Evolutionary conservation across 1,140 invertebrate genomes (phyloP), one percentile per base, ranked within the genome.

Genomic region (Aphaenogaster floridana): DNA sequence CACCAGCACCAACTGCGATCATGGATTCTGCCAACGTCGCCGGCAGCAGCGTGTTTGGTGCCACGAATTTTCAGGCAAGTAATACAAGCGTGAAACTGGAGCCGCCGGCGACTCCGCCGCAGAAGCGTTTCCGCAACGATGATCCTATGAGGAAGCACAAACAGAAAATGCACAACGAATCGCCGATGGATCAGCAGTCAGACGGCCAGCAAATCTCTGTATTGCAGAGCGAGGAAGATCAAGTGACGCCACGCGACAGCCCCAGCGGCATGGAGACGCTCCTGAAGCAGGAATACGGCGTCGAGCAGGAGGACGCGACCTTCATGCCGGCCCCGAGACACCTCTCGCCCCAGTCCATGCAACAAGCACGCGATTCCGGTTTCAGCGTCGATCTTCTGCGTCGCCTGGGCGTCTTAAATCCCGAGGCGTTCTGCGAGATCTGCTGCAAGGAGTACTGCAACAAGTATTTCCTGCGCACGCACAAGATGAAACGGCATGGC

Each of bases 371-470:
- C 13, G 97, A 97, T 8, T 94, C 96, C 0, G 96, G 97, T 88
- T 96, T 97, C 91, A 96, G 96, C 91, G 94, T 95, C 1, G 98
- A 98, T 69, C 97, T 97, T 34, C 94, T 98, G 13, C 96, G 97
- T 3, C 96, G 97, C 83, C 95, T 98, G 45, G 98, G 98, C 11
- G 97, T 98, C 0, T 97, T 98, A 87, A 98, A 98, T 94, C 97
- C 97, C 2, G 98, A 98, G 91, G 98, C 98, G 15, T 99, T 99
- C 93, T 99, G 98, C 95, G 98, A 99, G 92, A 97, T 99, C 66
- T 99, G 99, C 93, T 98, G 98, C 93, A 99, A 99, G 94, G 98
- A 99, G 95, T 98, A 99, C 94, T 98, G 98, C 94, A 99, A 99
- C 94, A 99, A 99, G 93, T 99, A 99, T 93, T 99, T 99, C 93